Evolutionary conservation across 2,888 invertebrate species (phyloP).

Genomic region (Pegoplata infirma): DNA sequence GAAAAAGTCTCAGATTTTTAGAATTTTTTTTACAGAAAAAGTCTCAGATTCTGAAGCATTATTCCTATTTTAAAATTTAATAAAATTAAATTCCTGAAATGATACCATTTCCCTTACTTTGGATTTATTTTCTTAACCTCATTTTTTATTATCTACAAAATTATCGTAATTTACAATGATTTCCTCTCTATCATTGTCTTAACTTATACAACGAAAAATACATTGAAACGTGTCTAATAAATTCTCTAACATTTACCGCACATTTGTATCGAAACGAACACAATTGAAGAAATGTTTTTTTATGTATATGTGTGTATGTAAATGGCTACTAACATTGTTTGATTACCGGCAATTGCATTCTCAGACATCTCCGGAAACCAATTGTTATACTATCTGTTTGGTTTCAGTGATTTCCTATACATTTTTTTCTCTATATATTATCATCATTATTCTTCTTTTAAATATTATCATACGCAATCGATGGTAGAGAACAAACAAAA

Average conservation of each 20-base stretch:
- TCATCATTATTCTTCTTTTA: background rate
- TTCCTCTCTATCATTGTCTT: background rate
- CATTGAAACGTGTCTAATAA: conserved; percentile 2
- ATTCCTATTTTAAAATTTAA: too few relatives aligned
- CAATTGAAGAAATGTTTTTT: too few relatives aligned
- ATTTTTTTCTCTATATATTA: background rate
- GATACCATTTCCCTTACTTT: too few relatives aligned
- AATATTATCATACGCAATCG: background rate
- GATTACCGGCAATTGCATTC: conserved; percentile 58
- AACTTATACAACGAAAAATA: background rate
- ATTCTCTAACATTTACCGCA: conserved; percentile 6
- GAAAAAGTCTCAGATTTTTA: too few relatives aligned
- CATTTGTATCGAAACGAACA: background rate
- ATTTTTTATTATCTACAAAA: background rate
- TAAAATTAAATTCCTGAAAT: too few relatives aligned
- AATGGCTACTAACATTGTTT: conserved; percentile 40
- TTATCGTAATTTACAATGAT: background rate
- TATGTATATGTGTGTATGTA: too few relatives aligned
- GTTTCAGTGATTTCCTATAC: conserved; percentile 47
- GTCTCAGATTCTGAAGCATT: too few relatives aligned
- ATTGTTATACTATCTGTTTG: conserved; percentile 50
- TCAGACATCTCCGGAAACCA: conserved; percentile 56
- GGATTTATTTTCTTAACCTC: too few relatives aligned
- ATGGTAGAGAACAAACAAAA: background rate
- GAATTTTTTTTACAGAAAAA: too few relatives aligned